Base-by-base conservation (phyloP, 2,113 vertebrate species). In the Rhizomys pruinosus region DNA sequence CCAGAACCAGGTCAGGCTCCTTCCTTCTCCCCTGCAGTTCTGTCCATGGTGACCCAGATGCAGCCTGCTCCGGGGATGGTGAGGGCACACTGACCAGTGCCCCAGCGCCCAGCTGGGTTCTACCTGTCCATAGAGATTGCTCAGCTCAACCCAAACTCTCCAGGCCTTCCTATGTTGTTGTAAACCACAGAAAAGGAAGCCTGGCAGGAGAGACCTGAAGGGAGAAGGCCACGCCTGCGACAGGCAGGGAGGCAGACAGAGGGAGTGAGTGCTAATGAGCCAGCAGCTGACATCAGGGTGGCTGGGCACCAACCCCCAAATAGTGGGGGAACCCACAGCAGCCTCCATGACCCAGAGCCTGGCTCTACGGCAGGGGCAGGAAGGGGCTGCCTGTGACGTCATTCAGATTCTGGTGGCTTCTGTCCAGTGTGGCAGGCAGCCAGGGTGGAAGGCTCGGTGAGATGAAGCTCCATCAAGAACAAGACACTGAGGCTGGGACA, bases 351-450 rank as follows among this genome's bases (percentile, higher is more conserved):
- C 68, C 77, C 34, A 2, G 57, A 2, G 0, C 39, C 69, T 16
- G 29, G 85, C n/a, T n/a, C 63, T 63, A 82, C 2, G 0, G 81
- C 61, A 3, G 1, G 10, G 84, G 17, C 12, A 27, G n/a, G n/a
- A n/a, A n/a, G n/a, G n/a, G n/a, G n/a, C n/a, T n/a, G n/a, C 44
- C 32, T 0, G 27, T 3, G 1, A 59, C 32, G 0, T 44, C 15
- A 39, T 25, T 64, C 63, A 2, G 78, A 61, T 8, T 80, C 73
- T 25, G 0, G 71, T 2, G 34, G 84, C 72, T 22, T 32, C 52
- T 52, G 78, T 44, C 87, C 55, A 2, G 16, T 3, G 59, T 1
- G 4, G 68, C 57, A 12, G 55, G 32, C 34, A 42, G 76, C 25
- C 12, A 5, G 39, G 12, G 25, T 25, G 34, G 37, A 34, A 90